Conservation (phyloP, 2,797 vertebrate genomes). For the Choloepus didactylus region DNA sequence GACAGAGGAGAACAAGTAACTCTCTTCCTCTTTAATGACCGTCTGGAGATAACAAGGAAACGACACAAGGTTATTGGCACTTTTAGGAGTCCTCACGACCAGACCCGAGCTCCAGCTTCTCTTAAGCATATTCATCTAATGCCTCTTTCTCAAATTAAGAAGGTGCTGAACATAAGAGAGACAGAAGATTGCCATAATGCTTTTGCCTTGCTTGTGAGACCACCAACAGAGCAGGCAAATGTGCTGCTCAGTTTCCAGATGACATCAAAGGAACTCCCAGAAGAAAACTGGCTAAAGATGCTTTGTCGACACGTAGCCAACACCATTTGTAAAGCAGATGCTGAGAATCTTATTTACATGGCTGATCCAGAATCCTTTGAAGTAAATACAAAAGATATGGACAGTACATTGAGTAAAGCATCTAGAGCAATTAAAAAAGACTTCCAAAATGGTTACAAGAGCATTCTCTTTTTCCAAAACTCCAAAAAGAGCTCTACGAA, state of each 20-base stretch:
- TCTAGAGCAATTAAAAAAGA: conserved; percentile 98
- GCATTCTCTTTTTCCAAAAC: conserved; percentile 99
- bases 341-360: conserved; percentile 95
- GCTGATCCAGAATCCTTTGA: conserved; percentile 96
- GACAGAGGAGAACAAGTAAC: too few relatives aligned
- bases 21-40: too few relatives aligned
- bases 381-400: conserved; percentile 99
- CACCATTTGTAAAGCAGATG: conserved; percentile 97
- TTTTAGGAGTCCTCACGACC: conserved; percentile 96
- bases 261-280: conserved; percentile 93
- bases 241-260: conserved; percentile 98
- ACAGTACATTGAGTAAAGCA: conserved; percentile 98
- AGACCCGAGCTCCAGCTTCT: conserved; percentile 94
- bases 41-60: conserved; percentile 94
- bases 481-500: conserved; percentile 95
- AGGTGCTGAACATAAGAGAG: conserved; percentile 96
- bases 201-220: conserved; percentile 96
- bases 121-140: conserved; percentile 97
- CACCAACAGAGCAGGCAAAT: conserved; percentile 97
- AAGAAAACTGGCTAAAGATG: conserved; percentile 94
- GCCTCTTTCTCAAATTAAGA: conserved; percentile 98
- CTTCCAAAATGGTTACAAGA: conserved; percentile 98
- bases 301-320: conserved; percentile 98
- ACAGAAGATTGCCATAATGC: conserved; percentile 97
- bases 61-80: conserved; percentile 97